phyloP scores from a whole-genome alignment of 2,888 invertebrate genomes.

The Ernsta delagoae region DNA sequence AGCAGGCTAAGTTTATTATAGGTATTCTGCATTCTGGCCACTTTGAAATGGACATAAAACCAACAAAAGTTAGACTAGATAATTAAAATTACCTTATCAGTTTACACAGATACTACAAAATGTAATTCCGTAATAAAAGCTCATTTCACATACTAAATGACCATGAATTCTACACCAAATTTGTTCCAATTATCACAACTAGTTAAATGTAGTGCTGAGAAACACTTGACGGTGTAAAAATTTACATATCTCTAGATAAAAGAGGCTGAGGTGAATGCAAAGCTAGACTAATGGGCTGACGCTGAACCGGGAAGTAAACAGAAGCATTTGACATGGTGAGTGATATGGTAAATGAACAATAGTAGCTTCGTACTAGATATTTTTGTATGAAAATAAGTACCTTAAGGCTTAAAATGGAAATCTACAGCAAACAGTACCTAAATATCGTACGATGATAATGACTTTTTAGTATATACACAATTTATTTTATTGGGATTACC shows the following conservation, averaged over 20 bases:
- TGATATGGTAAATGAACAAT: conserved; percentile 13
- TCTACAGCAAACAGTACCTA: too few species aligned
- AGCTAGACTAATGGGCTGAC: conserved; percentile 22
- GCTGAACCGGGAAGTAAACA: conserved; percentile 23
- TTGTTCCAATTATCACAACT: conserved; percentile 21
- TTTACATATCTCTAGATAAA: conserved; percentile 24
- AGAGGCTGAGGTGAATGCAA: conserved; percentile 26
- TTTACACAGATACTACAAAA: neutral
- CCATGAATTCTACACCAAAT: conserved; percentile 8
- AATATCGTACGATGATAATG: too few species aligned
- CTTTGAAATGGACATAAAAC: too few species aligned
- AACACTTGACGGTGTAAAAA: conserved; percentile 27
- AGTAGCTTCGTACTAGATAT: neutral
- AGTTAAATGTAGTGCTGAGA: conserved; percentile 11
- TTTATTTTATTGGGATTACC: too few species aligned
- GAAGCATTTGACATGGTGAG: conserved; percentile 17
- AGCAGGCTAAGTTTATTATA: too few species aligned
- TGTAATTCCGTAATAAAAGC: neutral
- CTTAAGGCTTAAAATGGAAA: neutral
- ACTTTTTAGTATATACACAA: too few species aligned
- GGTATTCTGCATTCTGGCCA: too few species aligned
- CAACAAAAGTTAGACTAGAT: too few species aligned
- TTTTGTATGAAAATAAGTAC: neutral
- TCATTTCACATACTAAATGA: neutral
- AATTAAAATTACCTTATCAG: neutral